Base-by-base conservation (phyloP, 2,113 vertebrate genomes). In the Patagioenas fasciata region DNA sequence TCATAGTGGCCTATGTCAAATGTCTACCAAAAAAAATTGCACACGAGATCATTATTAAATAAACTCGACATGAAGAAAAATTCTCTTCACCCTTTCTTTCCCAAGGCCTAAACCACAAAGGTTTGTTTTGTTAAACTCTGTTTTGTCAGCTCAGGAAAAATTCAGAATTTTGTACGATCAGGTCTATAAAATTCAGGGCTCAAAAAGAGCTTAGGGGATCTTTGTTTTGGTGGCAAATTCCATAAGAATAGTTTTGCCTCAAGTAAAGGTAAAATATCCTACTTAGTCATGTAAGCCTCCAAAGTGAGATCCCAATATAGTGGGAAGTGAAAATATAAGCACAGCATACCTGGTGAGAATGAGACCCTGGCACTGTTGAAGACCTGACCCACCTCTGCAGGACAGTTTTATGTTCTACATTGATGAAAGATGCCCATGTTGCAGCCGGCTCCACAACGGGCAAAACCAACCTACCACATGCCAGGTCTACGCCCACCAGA, bases 351-450 rank as follows among this genome's bases (percentile, higher is more conserved):
- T 51, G 25, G 24, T 5, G 15, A 79, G 17, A 19, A 42, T 5
- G 26, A 50, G 32, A 13, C 36, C 13, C 77, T 61, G 20, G 51
- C n/a, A 67, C 38, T 29, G 9, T 4, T 66, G 48, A 38, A 50
- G 17, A 58, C 10, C 2, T 42, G 47, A 15, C 28, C 38, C 18
- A n/a, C 15, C 29, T 67, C 42, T 72, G 6, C 3, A 60, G 38
- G 6, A 10, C 1, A 48, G 10, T 15, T 57, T 58, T 25, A 3
- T 18, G 29, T 13, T 47, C 19, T 64, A 0, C 4, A 1, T 1
- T n/a, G 36, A 12, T 3, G 3, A 67, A 81, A 67, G 18, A 51
- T 2, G 26, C 29, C 17, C 1, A 0, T 4, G 23, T 6, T 47
- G 48, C 65, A 73, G 24, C 31, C 79, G 57, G 10, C 26, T 60